These are phyloP conservation scores for Drosophila ananassae DNA, from an alignment of 1,140 invertebrate species.

Conservation along the genomic window DNA sequence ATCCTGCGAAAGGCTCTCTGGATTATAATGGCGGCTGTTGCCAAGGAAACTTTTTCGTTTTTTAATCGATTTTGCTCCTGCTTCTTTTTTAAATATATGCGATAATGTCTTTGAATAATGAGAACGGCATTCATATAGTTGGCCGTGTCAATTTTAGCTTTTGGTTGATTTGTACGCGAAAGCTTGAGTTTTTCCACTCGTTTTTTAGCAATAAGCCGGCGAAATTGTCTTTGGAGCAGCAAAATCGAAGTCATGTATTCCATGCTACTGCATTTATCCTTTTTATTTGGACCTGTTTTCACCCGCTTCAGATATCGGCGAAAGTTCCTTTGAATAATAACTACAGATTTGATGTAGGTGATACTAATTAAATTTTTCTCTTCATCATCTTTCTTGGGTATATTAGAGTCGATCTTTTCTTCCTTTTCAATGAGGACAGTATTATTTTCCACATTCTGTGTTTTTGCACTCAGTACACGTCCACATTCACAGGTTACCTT, in stretches of 20 bases:
- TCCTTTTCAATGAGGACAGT: neutral
- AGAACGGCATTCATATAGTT: constrained; percentile 52
- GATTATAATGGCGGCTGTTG: constrained; percentile 68
- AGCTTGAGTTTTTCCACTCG: constrained; percentile 14
- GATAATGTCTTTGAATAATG: constrained; percentile 59
- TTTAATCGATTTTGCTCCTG: constrained; percentile 18
- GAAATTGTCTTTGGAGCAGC: constrained; percentile 63
- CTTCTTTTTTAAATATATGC: constrained; percentile 48
- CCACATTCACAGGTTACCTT: constrained; percentile 61
- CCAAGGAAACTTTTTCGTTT: constrained; percentile 32
- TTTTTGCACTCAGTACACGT: constrained; percentile 29
- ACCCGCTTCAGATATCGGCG: constrained; percentile 52
- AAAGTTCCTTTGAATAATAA: constrained; percentile 58
- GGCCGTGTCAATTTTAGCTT: constrained; percentile 18
- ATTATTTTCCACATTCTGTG: neutral
- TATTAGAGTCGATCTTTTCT: neutral
- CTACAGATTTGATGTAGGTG: constrained; percentile 48
- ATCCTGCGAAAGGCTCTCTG: constrained; percentile 66
- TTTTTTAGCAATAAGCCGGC: constrained; percentile 41
- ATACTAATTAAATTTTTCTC: neutral
- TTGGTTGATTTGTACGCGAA: neutral
- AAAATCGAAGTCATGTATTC: constrained; percentile 56
- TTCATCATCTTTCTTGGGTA: neutral
- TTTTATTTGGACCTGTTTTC: constrained; percentile 17
- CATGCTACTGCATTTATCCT: constrained; percentile 25